A percentile compares a stretch with the other conserved stretches of the same genome.
Conservation (phyloP, 2,888 invertebrate genomes). For the Formica aserva region DNA sequence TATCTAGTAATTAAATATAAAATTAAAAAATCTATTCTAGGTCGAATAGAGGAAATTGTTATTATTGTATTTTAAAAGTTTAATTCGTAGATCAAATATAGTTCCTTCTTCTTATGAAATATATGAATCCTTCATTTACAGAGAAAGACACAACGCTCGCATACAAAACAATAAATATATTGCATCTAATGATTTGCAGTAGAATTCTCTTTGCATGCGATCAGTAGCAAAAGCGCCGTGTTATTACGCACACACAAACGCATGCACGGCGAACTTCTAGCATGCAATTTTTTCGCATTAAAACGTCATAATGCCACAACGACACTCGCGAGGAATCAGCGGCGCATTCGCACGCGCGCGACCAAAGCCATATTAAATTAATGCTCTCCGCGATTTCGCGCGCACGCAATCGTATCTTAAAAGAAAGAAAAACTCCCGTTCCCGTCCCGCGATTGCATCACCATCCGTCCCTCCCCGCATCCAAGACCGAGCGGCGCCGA, state of each 20-base stretch:
- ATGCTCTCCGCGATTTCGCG: conserved; percentile 54
- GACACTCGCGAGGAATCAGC: conserved; percentile 39
- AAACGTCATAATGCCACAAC: conserved; percentile 39
- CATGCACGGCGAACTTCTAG: not conserved
- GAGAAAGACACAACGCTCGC: not conserved
- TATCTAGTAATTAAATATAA: not conserved
- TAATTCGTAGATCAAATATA: not conserved
- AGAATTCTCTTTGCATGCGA: conserved; percentile 31
- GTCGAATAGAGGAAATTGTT: not conserved
- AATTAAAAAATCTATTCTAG: not conserved
- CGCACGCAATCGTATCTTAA: conserved; percentile 65
- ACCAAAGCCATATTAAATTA: conserved; percentile 56
- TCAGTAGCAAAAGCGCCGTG: not conserved
- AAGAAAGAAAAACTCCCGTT: conserved; percentile 58
- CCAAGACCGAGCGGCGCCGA: conserved; percentile 48
- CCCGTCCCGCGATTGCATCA: too few relatives aligned
- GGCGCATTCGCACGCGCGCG: conserved; percentile 35
- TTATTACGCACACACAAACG: conserved; percentile 19
- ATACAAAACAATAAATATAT: conserved; percentile 15
- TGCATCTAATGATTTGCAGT: not conserved
- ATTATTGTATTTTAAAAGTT: not conserved
- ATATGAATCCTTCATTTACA: not conserved
- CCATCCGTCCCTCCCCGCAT: not conserved
- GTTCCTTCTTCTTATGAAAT: not conserved
- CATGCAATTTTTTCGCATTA: conserved; percentile 44